phyloP scores from a whole-genome alignment of 1,140 invertebrate genomes.

The Himalopsyche phryganea region DNA sequence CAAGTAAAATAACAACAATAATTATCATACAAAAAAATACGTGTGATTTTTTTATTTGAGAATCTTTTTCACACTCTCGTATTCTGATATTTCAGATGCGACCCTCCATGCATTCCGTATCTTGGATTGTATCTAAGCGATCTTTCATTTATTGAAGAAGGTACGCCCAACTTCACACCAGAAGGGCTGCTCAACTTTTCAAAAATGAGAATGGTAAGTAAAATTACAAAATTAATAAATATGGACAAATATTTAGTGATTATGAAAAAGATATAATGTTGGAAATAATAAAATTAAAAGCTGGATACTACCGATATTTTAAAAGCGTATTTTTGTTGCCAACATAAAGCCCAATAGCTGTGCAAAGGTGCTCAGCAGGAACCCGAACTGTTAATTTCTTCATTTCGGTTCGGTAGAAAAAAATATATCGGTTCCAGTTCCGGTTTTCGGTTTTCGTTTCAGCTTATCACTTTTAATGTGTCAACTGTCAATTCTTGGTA shows the following conservation, averaged over 20 bases:
- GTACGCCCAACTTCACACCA: conserved; percentile 87
- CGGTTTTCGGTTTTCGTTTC: no score
- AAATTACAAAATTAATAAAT: not conserved
- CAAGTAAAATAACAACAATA: no score
- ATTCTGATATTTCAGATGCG: conserved; percentile 60
- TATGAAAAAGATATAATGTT: not conserved
- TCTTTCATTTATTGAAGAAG: conserved; percentile 92
- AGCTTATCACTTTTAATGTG: no score
- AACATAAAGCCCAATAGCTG: no score
- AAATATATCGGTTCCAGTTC: no score
- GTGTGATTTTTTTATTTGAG: not conserved
- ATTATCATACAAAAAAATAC: not conserved
- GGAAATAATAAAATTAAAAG: not conserved
- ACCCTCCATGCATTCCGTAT: conserved; percentile 92
- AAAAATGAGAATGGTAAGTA: conserved; percentile 90
- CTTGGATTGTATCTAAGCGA: conserved; percentile 91
- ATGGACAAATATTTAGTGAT: no score
- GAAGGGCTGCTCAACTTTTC: conserved; percentile 92
- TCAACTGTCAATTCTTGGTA: no score
- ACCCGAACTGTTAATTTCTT: no score
- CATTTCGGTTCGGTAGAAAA: no score
- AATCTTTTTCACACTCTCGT: not conserved
- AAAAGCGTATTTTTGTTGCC: no score
- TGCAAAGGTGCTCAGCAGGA: no score
- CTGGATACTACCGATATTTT: no score